These are phyloP conservation scores for Aplocera efformata DNA, from an alignment of 2,888 invertebrate species.

Conservation along the genomic window DNA sequence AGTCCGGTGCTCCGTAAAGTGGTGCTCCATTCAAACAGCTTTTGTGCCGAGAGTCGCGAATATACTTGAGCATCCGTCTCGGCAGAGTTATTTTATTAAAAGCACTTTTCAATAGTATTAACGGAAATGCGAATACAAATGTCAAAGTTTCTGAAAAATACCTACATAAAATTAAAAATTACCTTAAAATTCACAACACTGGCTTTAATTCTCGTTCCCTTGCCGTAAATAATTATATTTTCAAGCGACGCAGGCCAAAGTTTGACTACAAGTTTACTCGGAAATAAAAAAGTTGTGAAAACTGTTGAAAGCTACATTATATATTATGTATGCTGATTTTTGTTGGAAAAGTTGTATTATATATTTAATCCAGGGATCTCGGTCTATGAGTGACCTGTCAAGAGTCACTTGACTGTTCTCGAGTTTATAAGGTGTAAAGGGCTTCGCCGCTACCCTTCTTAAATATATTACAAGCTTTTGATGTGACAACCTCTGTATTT, in stretches of 20 bases:
- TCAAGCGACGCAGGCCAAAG: constrained; percentile 12
- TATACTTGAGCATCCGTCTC: constrained; percentile 27
- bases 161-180: background rate
- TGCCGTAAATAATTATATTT: constrained; percentile 32
- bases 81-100: constrained; percentile 22
- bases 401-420: constrained; percentile 65
- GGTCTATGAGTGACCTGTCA: constrained; percentile 57
- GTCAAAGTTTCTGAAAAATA: no score
- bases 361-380: constrained; percentile 57
- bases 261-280: no score
- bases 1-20: constrained; percentile 40
- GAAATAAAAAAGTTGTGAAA: no score
- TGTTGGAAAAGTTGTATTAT: constrained; percentile 34
- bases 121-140: background rate
- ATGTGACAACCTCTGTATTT: constrained; percentile 46
- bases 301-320: no score
- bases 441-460: constrained; percentile 45
- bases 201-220: no score
- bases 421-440: constrained; percentile 64
- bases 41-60: constrained; percentile 25
- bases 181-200: background rate
- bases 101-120: constrained; percentile 6
- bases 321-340: no score
- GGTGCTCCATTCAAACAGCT: constrained; percentile 38
- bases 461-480: constrained; percentile 29